Percentiles rank a stretch among this genome's conserved stretches.
These are phyloP conservation scores for Poecilia wingei DNA, from an alignment of 2,797 vertebrate genomes.

Conservation along the genomic window DNA sequence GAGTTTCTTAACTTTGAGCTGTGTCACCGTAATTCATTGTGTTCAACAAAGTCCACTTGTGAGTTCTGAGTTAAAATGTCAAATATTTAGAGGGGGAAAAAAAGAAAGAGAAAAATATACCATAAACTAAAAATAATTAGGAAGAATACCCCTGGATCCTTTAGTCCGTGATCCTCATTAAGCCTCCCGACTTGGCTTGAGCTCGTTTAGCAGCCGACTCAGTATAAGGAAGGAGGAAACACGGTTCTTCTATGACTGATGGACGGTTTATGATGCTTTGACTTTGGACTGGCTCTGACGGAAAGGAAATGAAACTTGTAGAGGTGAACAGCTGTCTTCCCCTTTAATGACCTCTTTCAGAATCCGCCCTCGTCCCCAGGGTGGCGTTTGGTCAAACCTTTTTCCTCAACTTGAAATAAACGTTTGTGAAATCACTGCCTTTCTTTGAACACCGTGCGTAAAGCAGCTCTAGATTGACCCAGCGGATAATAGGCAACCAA, in stretches of 20 bases:
- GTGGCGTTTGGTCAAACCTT: not conserved
- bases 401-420: not conserved
- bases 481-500: not conserved
- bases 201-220: constrained; percentile 8
- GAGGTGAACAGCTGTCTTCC: constrained; percentile 3
- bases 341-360: not conserved
- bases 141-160: constrained; percentile 22
- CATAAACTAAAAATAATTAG: not conserved
- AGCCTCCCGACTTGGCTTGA: constrained; percentile 11
- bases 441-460: not conserved
- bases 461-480: not conserved
- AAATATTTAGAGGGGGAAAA: not conserved
- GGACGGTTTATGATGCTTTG: constrained; percentile 74
- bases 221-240: constrained; percentile 44
- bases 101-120: not conserved
- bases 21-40: not conserved
- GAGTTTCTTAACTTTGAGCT: not conserved
- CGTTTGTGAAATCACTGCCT: too few relatives aligned
- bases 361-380: not conserved
- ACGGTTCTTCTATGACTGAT: constrained; percentile 7
- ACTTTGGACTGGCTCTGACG: constrained; percentile 72
- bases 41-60: not conserved
- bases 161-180: constrained; percentile 36
- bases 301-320: constrained; percentile 22
- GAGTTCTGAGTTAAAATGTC: not conserved